Evolutionary conservation across 2,113 vertebrate genomes (phyloP).

Genomic region (Sceloporus tristichus): DNA sequence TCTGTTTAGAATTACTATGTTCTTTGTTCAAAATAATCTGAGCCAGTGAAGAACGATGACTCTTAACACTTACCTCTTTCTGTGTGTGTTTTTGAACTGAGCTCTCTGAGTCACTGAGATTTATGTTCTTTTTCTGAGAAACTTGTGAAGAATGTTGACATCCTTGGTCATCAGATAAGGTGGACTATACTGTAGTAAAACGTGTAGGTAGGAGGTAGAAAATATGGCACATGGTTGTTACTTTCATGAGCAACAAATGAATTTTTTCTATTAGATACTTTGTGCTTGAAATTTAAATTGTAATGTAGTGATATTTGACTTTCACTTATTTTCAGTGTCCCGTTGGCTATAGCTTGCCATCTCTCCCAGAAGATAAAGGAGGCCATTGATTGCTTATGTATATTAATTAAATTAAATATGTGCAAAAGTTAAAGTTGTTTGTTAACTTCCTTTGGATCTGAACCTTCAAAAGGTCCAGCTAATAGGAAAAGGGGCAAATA

Average conservation of each 20-base stretch:
- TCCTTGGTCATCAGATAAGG: not conserved
- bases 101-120: not conserved
- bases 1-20: not conserved
- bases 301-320: not conserved
- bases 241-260: not conserved
- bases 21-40: not conserved
- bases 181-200: not conserved
- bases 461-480: not conserved
- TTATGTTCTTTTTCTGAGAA: too few relatives aligned
- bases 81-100: not conserved
- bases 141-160: not conserved
- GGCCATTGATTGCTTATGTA: not conserved
- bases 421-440: constrained; percentile 1
- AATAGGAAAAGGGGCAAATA: not conserved
- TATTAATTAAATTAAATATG: not conserved
- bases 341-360: not conserved
- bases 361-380: not conserved
- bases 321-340: not conserved
- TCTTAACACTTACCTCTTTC: too few relatives aligned
- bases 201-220: not conserved
- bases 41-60: too few relatives aligned
- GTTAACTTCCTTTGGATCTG: not conserved
- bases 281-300: too few relatives aligned
- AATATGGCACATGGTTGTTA: not conserved
- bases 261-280: not conserved